phyloP scores from a whole-genome alignment of 1,140 invertebrate genomes.

The Cotesia glomerata region DNA sequence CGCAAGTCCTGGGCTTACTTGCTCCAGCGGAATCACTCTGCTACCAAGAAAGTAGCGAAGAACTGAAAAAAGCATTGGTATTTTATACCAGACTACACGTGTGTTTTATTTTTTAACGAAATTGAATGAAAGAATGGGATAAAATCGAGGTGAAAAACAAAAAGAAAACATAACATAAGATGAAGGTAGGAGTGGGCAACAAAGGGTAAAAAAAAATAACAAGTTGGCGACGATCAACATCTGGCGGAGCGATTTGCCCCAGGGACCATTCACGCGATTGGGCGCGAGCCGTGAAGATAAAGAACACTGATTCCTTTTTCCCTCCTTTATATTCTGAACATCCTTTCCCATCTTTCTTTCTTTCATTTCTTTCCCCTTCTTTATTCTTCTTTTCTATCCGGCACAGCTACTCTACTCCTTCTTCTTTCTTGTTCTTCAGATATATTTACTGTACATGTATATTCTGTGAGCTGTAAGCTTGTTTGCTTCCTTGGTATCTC shows the following conservation, averaged over 20 bases:
- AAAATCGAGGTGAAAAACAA: not conserved
- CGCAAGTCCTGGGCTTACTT: no score
- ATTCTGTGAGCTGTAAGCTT: not conserved
- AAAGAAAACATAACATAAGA: not conserved
- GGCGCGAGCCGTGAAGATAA: conserved; percentile 31
- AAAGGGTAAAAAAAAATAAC: not conserved
- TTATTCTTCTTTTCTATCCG: conserved; percentile 1
- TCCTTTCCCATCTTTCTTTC: conserved; percentile 9
- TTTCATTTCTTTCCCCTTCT: conserved; percentile 20
- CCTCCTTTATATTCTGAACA: conserved; percentile 1
- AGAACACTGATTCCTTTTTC: conserved; percentile 27
- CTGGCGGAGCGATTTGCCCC: conserved; percentile 27
- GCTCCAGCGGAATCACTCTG: no score
- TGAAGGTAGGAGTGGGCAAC: not conserved
- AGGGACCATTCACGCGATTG: conserved; percentile 25
- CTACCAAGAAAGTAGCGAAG: no score
- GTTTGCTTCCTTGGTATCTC: conserved; percentile 14
- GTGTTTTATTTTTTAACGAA: conserved; percentile 19
- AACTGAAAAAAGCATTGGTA: not conserved
- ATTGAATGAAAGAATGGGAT: conserved; percentile 7
- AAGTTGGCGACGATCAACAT: conserved; percentile 29
- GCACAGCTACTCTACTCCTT: not conserved
- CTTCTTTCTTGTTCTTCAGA: not conserved
- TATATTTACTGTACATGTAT: not conserved
- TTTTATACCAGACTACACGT: not conserved